Percentiles rank a stretch among this genome's conserved stretches.
Evolutionary conservation across 2,113 vertebrate genomes (phyloP).

Genomic region (Oreotrochilus melanogaster): DNA sequence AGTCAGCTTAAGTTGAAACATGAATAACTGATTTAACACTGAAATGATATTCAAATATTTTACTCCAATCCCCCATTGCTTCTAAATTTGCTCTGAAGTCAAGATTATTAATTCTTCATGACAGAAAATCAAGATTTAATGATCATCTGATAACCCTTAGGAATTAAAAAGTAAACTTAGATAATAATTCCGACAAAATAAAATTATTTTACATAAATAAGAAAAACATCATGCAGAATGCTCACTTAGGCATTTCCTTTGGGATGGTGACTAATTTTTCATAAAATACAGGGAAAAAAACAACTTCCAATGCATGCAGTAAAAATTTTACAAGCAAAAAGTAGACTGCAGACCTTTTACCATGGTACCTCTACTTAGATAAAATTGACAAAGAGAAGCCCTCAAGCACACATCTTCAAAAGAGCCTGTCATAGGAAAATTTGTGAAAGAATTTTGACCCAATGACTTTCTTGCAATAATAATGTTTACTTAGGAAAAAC

Average conservation of each 20-base stretch:
- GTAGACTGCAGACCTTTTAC: neutral
- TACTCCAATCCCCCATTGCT: slow-evolving; percentile 71
- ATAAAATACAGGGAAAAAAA: neutral
- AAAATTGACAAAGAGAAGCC: neutral
- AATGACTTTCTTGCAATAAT: neutral
- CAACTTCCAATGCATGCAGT: neutral
- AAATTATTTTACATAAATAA: slow-evolving; percentile 55
- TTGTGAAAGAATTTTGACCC: neutral
- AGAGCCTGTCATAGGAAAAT: neutral
- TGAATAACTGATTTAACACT: slow-evolving; percentile 72
- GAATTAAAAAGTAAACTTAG: slow-evolving; percentile 74
- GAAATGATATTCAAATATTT: slow-evolving; percentile 78
- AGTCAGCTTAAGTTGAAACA: slow-evolving; percentile 67
- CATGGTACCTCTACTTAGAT: neutral
- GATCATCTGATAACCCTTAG: slow-evolving; percentile 81
- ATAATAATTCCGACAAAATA: slow-evolving; percentile 71
- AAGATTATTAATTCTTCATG: slow-evolving; percentile 88
- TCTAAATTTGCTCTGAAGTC: slow-evolving; percentile 84
- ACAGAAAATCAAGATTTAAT: slow-evolving; percentile 96
- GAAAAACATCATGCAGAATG: slow-evolving; percentile 12
- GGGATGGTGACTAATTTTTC: slow-evolving; percentile 18
- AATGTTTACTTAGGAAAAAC: neutral
- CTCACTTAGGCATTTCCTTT: slow-evolving; percentile 15
- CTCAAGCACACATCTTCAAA: neutral
- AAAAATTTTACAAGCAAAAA: neutral